Conservation (phyloP, 2,888 invertebrate genomes). For the Phragmatobia fuliginosa region DNA sequence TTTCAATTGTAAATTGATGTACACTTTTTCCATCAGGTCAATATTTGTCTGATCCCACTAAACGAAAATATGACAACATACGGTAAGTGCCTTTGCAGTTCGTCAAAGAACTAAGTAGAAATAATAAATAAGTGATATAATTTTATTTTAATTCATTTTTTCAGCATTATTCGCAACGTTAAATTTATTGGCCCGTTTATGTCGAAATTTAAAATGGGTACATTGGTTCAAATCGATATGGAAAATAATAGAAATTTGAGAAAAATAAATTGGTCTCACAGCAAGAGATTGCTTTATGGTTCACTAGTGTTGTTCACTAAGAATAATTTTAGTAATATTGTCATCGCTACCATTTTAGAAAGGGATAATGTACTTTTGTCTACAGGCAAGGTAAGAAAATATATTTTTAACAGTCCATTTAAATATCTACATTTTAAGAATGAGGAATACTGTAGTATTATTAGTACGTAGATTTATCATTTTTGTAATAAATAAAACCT, state of each 20-base stretch:
- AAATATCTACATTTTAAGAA: neutral
- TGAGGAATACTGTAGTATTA: neutral
- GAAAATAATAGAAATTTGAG: conserved; percentile 59
- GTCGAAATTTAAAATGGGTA: conserved; percentile 69
- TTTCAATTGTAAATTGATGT: neutral
- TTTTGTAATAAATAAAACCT: no score
- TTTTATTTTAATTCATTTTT: neutral
- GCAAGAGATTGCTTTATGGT: conserved; percentile 89
- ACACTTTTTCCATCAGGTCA: conserved; percentile 61
- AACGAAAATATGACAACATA: conserved; percentile 71
- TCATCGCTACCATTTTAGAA: conserved; percentile 89
- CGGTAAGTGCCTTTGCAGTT: conserved; percentile 58
- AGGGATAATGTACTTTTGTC: conserved; percentile 73
- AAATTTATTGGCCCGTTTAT: conserved; percentile 71
- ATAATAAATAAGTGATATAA: neutral
- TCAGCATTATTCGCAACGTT: conserved; percentile 76
- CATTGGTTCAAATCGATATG: conserved; percentile 65
- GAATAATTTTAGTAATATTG: conserved; percentile 88
- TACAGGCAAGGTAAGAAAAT: conserved; percentile 66
- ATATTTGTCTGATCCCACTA: conserved; percentile 59
- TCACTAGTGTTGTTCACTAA: conserved; percentile 90
- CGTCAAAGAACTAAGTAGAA: neutral
- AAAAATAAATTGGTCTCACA: conserved; percentile 73
- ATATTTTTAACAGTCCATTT: neutral
- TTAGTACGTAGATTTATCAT: neutral